Percentiles rank a stretch among this genome's conserved stretches.
phyloP scores from a whole-genome alignment of 2,888 invertebrate species.

The Hemithea aestivaria region DNA sequence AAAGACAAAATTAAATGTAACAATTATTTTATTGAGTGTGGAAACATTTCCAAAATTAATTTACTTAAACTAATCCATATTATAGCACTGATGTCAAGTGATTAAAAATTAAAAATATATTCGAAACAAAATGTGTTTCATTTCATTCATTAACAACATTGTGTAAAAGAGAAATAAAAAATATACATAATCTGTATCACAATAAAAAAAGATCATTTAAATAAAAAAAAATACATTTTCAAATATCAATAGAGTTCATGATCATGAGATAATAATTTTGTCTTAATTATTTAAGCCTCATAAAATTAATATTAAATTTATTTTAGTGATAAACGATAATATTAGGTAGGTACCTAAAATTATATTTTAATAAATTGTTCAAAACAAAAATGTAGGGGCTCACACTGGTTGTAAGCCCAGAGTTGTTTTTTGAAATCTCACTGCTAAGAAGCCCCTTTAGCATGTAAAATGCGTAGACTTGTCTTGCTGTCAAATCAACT shows the following conservation, averaged over 20 bases:
- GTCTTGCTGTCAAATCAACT: too few species aligned
- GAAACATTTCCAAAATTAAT: conserved; percentile 41
- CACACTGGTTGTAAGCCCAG: too few species aligned
- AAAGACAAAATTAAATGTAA: conserved; percentile 32
- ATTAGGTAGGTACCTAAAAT: too few species aligned
- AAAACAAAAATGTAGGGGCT: too few species aligned
- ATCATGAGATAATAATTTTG: too few species aligned
- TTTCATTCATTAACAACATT: conserved; percentile 4
- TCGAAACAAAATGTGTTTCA: conserved; percentile 22
- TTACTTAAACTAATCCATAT: conserved; percentile 34
- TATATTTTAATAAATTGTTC: too few species aligned
- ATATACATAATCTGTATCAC: conserved; percentile 21
- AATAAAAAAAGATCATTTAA: conserved; percentile 12
- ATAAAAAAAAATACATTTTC: conserved; percentile 3
- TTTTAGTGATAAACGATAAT: too few species aligned
- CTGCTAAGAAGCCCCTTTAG: too few species aligned
- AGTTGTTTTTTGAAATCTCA: too few species aligned
- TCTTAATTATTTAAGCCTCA: too few species aligned
- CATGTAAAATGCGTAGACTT: too few species aligned
- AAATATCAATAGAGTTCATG: background rate
- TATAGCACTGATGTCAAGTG: conserved; percentile 43
- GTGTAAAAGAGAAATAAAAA: conserved; percentile 16
- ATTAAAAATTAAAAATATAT: conserved; percentile 32
- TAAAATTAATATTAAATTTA: background rate
- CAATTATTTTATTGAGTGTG: conserved; percentile 44